These are phyloP conservation scores for Valencia hispanica DNA, from an alignment of 2,797 vertebrate genomes.

Conservation along the genomic window DNA sequence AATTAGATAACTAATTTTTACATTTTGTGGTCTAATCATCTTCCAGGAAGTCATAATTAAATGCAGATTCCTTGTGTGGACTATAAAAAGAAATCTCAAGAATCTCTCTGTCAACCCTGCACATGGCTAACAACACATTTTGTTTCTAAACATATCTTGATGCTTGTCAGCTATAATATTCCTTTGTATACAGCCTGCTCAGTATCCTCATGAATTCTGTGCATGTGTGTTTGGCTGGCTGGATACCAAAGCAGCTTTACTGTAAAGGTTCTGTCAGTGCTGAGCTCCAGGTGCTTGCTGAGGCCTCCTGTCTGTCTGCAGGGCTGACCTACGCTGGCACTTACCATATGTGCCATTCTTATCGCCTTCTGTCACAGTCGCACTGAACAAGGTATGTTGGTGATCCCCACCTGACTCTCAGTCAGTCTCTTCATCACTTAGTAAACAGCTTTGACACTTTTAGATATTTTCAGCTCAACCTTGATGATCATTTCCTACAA, in stretches of 20 bases:
- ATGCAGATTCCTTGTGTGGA: slow-evolving; percentile 62
- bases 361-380: slow-evolving; percentile 79
- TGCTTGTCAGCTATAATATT: slow-evolving; percentile 1
- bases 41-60: slow-evolving; percentile 64
- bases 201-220: slow-evolving; percentile 12
- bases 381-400: slow-evolving; percentile 38
- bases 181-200: slow-evolving; percentile 42
- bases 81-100: slow-evolving; percentile 65
- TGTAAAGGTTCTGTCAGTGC: slow-evolving; percentile 54
- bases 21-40: slow-evolving; percentile 55
- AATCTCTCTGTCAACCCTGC: slow-evolving; percentile 20
- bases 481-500: slow-evolving; percentile 1
- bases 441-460: not conserved
- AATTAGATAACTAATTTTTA: slow-evolving; percentile 64
- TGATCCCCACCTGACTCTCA: slow-evolving; percentile 47
- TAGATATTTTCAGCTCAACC: not conserved
- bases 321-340: slow-evolving; percentile 76
- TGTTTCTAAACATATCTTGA: slow-evolving; percentile 27
- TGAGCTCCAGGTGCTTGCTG: slow-evolving; percentile 72
- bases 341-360: slow-evolving; percentile 78
- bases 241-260: slow-evolving; percentile 29
- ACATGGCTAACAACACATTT: slow-evolving; percentile 42
- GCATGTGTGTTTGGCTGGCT: slow-evolving; percentile 37
- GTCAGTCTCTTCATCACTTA: slow-evolving; percentile 27
- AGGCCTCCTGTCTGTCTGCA: slow-evolving; percentile 73